A percentile compares a stretch with the other conserved stretches of the same genome.
Evolutionary conservation across 2,888 invertebrate species (phyloP).

Genomic region (Flabesymbios commensalis): DNA sequence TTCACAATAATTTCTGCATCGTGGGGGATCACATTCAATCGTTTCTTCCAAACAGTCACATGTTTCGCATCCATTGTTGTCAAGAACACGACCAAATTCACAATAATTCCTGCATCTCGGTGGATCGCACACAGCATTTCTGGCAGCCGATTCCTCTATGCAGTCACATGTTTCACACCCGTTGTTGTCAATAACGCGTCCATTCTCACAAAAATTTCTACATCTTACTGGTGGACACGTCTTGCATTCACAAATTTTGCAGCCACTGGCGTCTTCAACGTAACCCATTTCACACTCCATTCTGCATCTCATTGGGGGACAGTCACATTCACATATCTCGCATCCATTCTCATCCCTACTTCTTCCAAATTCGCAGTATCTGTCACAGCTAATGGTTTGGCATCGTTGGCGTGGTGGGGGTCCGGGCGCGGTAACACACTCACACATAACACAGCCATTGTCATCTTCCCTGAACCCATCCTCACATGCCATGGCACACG

Average conservation of each 20-base stretch:
- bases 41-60: constrained; percentile 2
- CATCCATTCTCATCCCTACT: constrained; percentile 9
- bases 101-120: background rate
- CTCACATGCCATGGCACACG: constrained; percentile 2
- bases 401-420: no score
- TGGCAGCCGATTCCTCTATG: background rate
- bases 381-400: background rate
- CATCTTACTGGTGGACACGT: constrained; percentile 6
- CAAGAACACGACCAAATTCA: background rate
- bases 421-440: no score
- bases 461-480: constrained; percentile 4
- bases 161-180: constrained; percentile 17
- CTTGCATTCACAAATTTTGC: constrained; percentile 7
- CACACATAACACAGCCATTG: background rate
- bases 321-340: constrained; percentile 4
- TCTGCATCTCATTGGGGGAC: background rate
- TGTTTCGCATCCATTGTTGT: constrained; percentile 2
- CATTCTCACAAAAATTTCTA: constrained; percentile 16
- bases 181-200: constrained; percentile 4
- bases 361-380: constrained; percentile 14
- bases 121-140: no score
- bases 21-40: no score
- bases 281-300: background rate
- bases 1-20: no score
- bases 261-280: background rate